A percentile compares a stretch with the other conserved stretches of the same genome.
phyloP scores from a whole-genome alignment of 2,113 vertebrate genomes.

The Lepidothrix coronata region DNA sequence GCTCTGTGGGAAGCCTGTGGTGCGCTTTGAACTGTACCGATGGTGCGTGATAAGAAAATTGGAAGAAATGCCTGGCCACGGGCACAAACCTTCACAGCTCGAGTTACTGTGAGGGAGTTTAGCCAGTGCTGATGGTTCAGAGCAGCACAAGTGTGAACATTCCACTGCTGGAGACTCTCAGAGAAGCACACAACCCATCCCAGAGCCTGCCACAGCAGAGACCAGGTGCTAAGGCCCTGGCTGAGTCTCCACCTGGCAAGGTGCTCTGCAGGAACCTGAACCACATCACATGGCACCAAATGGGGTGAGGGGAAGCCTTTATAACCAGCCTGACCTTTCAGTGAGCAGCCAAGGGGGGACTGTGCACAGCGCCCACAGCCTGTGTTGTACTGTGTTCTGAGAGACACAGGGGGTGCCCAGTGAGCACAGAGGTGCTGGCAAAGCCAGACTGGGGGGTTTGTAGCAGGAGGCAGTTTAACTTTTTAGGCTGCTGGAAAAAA shows the following conservation, averaged over 20 bases:
- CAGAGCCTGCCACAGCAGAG: background rate
- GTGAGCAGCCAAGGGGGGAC: background rate
- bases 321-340: background rate
- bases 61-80: background rate
- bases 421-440: background rate
- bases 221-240: background rate
- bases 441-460: background rate
- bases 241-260: background rate
- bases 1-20: background rate
- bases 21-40: background rate
- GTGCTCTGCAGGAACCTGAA: background rate
- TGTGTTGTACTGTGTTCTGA: background rate
- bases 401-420: background rate
- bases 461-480: background rate
- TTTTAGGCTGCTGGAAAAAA: background rate
- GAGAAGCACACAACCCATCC: background rate
- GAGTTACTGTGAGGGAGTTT: background rate
- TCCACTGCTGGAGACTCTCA: background rate
- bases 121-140: background rate
- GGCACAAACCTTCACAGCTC: background rate
- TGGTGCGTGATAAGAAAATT: background rate
- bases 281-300: background rate
- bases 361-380: background rate
- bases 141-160: fast-evolving
- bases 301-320: background rate